Evolutionary conservation across 2,888 invertebrate species (phyloP).

Genomic region (Eueremaeus valkanovi): DNA sequence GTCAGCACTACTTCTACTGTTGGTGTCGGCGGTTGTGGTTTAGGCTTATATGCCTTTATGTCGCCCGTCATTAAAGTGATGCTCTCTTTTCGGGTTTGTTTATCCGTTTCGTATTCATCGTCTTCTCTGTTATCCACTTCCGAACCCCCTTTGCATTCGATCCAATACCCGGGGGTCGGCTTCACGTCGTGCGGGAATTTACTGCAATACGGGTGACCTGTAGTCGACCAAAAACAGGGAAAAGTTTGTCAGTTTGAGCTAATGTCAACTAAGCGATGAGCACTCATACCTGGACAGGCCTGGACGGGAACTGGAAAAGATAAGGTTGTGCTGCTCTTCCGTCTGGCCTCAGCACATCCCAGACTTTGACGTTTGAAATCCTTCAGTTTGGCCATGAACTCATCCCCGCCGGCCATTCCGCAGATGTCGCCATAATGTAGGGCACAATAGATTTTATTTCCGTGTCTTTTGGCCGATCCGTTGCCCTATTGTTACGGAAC

Average conservation of each 20-base stretch:
- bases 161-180: constrained; percentile 90
- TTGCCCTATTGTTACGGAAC: constrained; percentile 39
- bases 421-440: constrained; percentile 94
- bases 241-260: too few relatives aligned
- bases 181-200: constrained; percentile 87
- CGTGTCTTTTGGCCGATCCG: constrained; percentile 58
- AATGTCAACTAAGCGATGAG: not conserved
- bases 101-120: constrained; percentile 28
- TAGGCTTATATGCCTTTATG: constrained; percentile 2
- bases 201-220: constrained; percentile 61
- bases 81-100: constrained; percentile 36
- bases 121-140: constrained; percentile 28
- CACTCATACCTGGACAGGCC: constrained; percentile 61
- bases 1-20: constrained; percentile 39
- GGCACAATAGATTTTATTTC: constrained; percentile 91
- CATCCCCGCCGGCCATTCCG: constrained; percentile 72
- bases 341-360: constrained; percentile 87
- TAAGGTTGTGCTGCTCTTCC: constrained; percentile 88
- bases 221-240: too few relatives aligned
- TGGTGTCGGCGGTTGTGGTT: constrained; percentile 39
- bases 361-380: constrained; percentile 93
- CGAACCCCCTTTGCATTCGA: constrained; percentile 70
- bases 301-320: constrained; percentile 91
- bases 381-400: constrained; percentile 93
- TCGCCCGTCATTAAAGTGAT: constrained; percentile 34